Evolutionary conservation across 2,113 vertebrate species (phyloP), one percentile per base, ranked within the genome.

Genomic region (Cinclus cinclus): DNA sequence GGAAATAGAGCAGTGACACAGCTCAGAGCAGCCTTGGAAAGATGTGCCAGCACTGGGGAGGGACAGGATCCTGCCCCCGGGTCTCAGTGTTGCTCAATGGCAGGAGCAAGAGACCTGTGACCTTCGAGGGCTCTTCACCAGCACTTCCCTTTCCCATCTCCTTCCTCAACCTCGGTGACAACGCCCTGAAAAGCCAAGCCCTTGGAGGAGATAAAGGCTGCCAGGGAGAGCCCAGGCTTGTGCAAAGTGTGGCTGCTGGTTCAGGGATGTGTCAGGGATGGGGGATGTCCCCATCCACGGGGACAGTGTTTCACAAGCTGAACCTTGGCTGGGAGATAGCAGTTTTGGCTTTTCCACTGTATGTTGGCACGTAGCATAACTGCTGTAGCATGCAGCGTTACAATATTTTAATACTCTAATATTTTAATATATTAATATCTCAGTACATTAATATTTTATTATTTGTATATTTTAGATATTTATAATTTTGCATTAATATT

Each of bases 271-370:
- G 4, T 24, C 78, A 55, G 49, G 44, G 7, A 41, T 1, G 18
- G 41, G 35, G 42, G 24, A 46, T 14, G 35, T 19, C 55, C 44
- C 53, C 33, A 42, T 12, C 58, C 3, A 0, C 3, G 7, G 20
- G 52, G 58, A 44, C 37, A 44, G 23, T 0, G 3, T n/a, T 35
- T 71, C 94, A 65, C 90, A 21, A 47, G 82, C 90, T 19, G 63
- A 93, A 49, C n/a, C 58, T 84, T 55, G 82, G 58, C 79, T 77
- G 58, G 87, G 89, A 96, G 81, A 75, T 42, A 87, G 83, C 83
- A 95, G 92, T 97, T 97, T 95, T 62, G 80, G 58, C 79, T 89
- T 89, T 86, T 60, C 96, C 96, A 93, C 92, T 94, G 91, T 33
- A 44, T 63, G 75, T 37, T 93, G 82, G 52, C 74, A 39, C 14